Evolutionary conservation across 2,888 invertebrate genomes (phyloP).

Genomic region (Cerastoderma edule): DNA sequence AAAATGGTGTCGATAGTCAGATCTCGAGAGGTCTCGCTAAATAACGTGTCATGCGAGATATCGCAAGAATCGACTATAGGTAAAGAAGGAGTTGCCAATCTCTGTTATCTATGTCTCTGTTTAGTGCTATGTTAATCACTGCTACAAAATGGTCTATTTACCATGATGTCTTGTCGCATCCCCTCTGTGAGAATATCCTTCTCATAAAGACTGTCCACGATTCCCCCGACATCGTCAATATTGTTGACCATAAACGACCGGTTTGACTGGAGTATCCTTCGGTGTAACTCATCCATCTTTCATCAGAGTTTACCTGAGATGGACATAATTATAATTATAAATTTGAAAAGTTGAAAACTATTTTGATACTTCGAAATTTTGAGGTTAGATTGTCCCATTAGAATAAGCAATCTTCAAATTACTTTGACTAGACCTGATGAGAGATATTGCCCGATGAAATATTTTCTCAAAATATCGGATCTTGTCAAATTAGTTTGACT

Average conservation of each 20-base stretch:
- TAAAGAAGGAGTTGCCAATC: background rate
- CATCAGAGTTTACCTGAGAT: too few relatives aligned
- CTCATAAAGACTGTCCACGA: constrained; percentile 26
- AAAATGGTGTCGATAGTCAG: background rate
- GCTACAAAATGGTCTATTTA: constrained; percentile 3
- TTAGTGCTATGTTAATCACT: background rate
- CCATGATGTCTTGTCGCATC: constrained; percentile 49
- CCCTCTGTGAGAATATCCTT: constrained; percentile 32
- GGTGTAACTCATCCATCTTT: constrained; percentile 42
- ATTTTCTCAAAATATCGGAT: too few relatives aligned
- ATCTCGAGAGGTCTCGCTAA: background rate
- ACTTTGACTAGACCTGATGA: too few relatives aligned
- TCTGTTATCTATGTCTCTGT: background rate
- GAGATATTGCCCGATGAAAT: too few relatives aligned
- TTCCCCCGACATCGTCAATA: constrained; percentile 17
- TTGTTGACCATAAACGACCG: constrained; percentile 24
- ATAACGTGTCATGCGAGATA: background rate
- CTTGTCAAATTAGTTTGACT: too few relatives aligned
- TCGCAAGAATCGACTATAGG: too few relatives aligned
- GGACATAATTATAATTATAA: too few relatives aligned
- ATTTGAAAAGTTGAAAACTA: too few relatives aligned
- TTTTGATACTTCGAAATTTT: too few relatives aligned
- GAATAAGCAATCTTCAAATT: too few relatives aligned
- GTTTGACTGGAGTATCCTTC: constrained; percentile 35
- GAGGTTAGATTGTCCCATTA: too few relatives aligned